Conservation (phyloP, 1,140 invertebrate genomes). For the Microvelia longipes region DNA sequence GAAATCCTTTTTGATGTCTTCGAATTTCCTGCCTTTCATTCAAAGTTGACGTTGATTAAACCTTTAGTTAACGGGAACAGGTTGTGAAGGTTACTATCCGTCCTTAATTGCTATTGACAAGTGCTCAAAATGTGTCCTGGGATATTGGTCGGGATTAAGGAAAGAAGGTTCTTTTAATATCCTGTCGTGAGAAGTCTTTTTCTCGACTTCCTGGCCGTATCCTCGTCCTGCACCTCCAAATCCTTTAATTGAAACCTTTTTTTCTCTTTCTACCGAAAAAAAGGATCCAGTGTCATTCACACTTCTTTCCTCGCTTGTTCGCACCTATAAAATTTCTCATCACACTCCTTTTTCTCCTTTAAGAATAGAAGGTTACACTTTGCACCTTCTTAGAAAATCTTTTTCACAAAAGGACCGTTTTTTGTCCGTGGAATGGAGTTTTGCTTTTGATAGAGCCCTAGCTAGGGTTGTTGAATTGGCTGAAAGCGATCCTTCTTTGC, state of each 20-base stretch:
- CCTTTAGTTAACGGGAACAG: too few species aligned
- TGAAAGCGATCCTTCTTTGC: neutral
- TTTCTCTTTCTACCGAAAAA: too few species aligned
- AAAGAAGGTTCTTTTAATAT: neutral
- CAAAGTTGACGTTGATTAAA: too few species aligned
- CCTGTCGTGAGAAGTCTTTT: neutral
- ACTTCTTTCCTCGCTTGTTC: neutral
- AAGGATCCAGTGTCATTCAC: neutral
- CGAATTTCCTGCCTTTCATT: too few species aligned
- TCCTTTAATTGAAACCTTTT: neutral
- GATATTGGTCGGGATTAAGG: too few species aligned
- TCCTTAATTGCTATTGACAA: neutral
- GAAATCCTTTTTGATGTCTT: too few species aligned
- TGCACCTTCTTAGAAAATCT: too few species aligned
- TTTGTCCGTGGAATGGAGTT: neutral
- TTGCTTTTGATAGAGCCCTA: neutral
- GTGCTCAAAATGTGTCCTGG: neutral
- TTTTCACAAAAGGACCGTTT: too few species aligned
- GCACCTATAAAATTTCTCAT: neutral
- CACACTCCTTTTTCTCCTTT: too few species aligned
- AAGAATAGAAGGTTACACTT: neutral
- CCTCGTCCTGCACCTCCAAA: too few species aligned
- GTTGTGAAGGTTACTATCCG: too few species aligned
- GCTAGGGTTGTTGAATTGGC: neutral
- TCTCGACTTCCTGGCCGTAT: neutral